Evolutionary conservation across 2,797 vertebrate genomes (phyloP).

Genomic region (Potorous gilbertii): DNA sequence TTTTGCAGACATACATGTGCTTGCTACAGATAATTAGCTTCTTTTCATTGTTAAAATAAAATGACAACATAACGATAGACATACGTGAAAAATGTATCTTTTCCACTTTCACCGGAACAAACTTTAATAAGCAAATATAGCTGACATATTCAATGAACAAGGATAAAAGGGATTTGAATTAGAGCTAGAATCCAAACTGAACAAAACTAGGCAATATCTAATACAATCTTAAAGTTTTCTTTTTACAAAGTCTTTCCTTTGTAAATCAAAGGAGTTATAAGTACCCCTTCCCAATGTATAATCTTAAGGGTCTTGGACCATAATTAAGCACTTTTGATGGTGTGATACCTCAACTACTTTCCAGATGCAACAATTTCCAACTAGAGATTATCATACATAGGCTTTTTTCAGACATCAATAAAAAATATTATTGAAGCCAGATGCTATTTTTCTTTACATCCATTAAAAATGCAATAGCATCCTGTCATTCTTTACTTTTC

Average conservation of each 20-base stretch:
- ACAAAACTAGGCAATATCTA: background rate
- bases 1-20: constrained; percentile 47
- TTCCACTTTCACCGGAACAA: constrained; percentile 17
- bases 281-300: background rate
- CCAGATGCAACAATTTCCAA: constrained; percentile 20
- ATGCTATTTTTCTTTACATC: constrained; percentile 22
- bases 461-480: constrained; percentile 25
- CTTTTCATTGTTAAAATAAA: constrained; percentile 46
- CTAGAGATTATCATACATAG: background rate
- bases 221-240: constrained; percentile 40
- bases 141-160: constrained; percentile 34
- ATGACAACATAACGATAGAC: constrained; percentile 45
- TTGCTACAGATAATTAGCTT: constrained; percentile 68
- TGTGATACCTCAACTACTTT: constrained; percentile 34
- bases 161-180: constrained; percentile 59
- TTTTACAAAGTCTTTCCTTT: constrained; percentile 21
- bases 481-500: background rate
- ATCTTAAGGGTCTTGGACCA: background rate
- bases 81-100: background rate
- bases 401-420: constrained; percentile 6
- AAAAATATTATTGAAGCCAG: constrained; percentile 28
- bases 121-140: constrained; percentile 35
- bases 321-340: background rate
- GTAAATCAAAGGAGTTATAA: constrained; percentile 41
- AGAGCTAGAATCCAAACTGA: constrained; percentile 16